Evolutionary conservation across 2,888 invertebrate genomes (phyloP).

Genomic region (Acronicta alni): DNA sequence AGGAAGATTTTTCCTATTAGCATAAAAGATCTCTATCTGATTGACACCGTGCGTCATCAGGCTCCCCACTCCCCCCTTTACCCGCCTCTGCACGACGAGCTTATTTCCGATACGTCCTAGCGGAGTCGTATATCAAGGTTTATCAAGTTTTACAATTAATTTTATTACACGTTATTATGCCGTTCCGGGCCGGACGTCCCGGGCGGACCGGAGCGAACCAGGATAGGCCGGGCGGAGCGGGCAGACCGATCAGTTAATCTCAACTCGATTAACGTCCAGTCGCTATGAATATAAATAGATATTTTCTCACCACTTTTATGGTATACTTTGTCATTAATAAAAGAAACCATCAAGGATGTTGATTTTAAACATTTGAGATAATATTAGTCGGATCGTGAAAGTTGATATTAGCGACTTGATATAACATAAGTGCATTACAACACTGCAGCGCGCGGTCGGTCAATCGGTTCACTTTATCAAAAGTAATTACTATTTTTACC

Average conservation of each 20-base stretch:
- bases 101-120: slow-evolving; percentile 56
- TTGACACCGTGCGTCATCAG: background rate
- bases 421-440: too few species aligned
- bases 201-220: background rate
- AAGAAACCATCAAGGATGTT: too few species aligned
- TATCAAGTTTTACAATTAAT: slow-evolving; percentile 53
- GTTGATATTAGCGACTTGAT: too few species aligned
- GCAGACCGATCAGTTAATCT: slow-evolving; percentile 22
- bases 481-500: too few species aligned
- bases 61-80: too few species aligned
- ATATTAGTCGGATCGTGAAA: too few species aligned
- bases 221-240: background rate
- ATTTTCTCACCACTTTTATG: background rate
- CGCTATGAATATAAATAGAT: background rate
- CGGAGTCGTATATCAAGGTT: slow-evolving; percentile 48
- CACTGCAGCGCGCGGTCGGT: too few species aligned
- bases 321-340: too few species aligned
- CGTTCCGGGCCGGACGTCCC: slow-evolving; percentile 6
- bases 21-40: slow-evolving; percentile 30
- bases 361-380: too few species aligned
- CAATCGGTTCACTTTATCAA: too few species aligned
- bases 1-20: slow-evolving; percentile 20
- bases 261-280: slow-evolving; percentile 2
- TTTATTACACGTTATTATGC: slow-evolving; percentile 39
- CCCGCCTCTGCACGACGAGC: slow-evolving; percentile 20